Evolutionary conservation across 2,797 vertebrate genomes (phyloP), one percentile per base, ranked within the genome.

Genomic region (Gobionotothen gibberifrons): DNA sequence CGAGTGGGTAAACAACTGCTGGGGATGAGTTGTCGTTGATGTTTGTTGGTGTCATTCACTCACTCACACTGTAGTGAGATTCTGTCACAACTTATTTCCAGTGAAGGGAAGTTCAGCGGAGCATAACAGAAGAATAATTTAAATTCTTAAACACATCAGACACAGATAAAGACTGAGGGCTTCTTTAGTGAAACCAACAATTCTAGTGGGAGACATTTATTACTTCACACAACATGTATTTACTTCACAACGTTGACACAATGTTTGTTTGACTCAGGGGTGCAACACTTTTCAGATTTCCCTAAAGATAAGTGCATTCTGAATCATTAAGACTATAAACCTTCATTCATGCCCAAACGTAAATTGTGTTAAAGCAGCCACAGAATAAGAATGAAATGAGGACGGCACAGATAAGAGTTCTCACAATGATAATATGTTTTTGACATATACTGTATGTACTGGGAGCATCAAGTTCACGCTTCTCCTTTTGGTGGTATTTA

Each of bases 31-130:
- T 49, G 1, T 39, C 54, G 17, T 5, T 26, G 3, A 53, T 60
- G 17, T 56, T 22, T 74, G 29, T 62, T n/a, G 40, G 5, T 40
- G 22, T 44, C 67, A 29, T 53, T 80, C 51, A 60, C 29, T 16
- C 21, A 1, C 36, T 56, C 19, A 66, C 29, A 39, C 13, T 21
- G 43, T 61, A 60, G 5, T 61, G 54, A 65, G 39, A 40, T 54
- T 42, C 57, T 51, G 55, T 72, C 56, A 64, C 49, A 48, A 32
- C 47, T 49, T 46, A 58, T 42, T 17, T 58, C 6, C 14, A 19
- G 15, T 36, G 44, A n/a, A 51, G 40, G 9, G 21, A 32, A 10
- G 22, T 43, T 43, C 15, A 46, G 39, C 16, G 16, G 2, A 60
- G 59, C 2, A 9, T 16, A 54, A 49, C 16, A 5, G 29, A 9